These are phyloP conservation scores for Aulostomus chinensis DNA, from an alignment of 2,797 vertebrate genomes.

Conservation along the genomic window DNA sequence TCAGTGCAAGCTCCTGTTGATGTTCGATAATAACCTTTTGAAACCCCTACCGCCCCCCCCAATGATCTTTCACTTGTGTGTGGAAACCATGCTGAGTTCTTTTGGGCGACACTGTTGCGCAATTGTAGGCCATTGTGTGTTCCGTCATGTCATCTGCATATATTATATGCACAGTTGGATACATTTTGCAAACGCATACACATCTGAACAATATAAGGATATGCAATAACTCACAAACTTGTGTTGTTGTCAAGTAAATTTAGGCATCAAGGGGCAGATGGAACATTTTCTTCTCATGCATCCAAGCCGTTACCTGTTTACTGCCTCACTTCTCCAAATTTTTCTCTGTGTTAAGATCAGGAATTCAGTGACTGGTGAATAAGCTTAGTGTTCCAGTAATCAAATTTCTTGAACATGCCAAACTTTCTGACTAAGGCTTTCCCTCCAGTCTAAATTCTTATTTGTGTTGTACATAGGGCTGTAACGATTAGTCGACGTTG, in stretches of 20 bases:
- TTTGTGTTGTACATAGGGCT: too few relatives aligned
- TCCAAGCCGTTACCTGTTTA: background rate
- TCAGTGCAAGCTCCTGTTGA: conserved; percentile 11
- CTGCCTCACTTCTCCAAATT: conserved; percentile 7
- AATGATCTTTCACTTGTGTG: too few relatives aligned
- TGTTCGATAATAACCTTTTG: conserved; percentile 19
- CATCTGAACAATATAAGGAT: too few relatives aligned
- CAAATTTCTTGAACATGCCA: too few relatives aligned
- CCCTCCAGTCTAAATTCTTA: too few relatives aligned
- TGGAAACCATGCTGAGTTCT: too few relatives aligned
- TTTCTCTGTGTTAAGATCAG: conserved; percentile 10
- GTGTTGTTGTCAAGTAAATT: conserved; percentile 22
- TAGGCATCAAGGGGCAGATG: conserved; percentile 16
- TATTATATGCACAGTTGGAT: too few relatives aligned
- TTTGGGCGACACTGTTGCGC: conserved; percentile 14
- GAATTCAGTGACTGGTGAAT: conserved; percentile 3
- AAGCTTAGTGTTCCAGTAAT: too few relatives aligned
- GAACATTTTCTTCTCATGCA: conserved; percentile 2
- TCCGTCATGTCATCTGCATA: conserved; percentile 39
- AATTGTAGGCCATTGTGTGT: too few relatives aligned
- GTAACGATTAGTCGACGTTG: too few relatives aligned
- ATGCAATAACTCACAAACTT: conserved; percentile 28
- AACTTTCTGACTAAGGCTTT: too few relatives aligned
- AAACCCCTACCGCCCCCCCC: too few relatives aligned
- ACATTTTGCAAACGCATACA: conserved; percentile 32